Conservation (phyloP, 1,140 invertebrate genomes). For the Apis cerana region DNA sequence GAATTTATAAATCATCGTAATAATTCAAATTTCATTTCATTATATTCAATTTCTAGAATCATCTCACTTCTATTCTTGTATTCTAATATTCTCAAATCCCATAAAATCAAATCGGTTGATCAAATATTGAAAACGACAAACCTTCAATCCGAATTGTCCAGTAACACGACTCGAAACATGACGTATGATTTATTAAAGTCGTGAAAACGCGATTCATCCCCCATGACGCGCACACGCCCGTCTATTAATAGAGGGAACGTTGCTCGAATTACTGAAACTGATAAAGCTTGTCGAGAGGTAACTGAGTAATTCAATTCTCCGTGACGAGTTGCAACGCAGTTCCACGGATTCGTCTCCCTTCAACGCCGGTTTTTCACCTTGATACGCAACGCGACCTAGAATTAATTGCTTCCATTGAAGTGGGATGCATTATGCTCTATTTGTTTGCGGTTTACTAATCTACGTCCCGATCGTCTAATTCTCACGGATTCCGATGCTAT, state of each 20-base stretch:
- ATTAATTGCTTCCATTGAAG: slow-evolving; percentile 60
- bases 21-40: too few species aligned
- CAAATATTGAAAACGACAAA: background rate
- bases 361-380: slow-evolving; percentile 11
- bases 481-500: background rate
- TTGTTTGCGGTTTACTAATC: background rate
- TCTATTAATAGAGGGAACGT: slow-evolving; percentile 35
- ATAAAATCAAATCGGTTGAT: too few species aligned
- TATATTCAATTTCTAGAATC: too few species aligned
- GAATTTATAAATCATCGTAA: too few species aligned
- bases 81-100: too few species aligned
- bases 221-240: too few species aligned
- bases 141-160: background rate
- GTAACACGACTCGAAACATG: slow-evolving; percentile 8
- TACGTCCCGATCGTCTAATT: background rate
- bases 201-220: slow-evolving; percentile 12
- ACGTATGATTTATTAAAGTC: slow-evolving; percentile 21
- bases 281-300: slow-evolving; percentile 24
- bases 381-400: slow-evolving; percentile 41
- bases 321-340: slow-evolving; percentile 20
- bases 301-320: slow-evolving; percentile 38
- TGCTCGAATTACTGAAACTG: slow-evolving; percentile 41
- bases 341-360: slow-evolving; percentile 17
- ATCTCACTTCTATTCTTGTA: too few species aligned
- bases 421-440: slow-evolving; percentile 32